Percentiles rank a stretch among this genome's conserved stretches.
Evolutionary conservation across 2,888 invertebrate species (phyloP).

Genomic region (Alloplasta piceator): DNA sequence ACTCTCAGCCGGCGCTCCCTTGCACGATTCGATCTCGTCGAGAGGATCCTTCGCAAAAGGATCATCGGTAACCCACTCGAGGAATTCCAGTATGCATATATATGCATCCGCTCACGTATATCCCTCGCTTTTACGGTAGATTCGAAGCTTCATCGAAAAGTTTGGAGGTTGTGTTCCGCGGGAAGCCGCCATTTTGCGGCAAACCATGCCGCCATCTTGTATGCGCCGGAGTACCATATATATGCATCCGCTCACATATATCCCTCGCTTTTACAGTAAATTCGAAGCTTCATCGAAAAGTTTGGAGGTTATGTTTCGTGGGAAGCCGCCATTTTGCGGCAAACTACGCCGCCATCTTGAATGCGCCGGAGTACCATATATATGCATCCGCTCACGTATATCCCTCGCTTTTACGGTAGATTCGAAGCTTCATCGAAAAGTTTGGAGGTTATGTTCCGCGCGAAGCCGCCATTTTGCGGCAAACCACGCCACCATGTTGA

Average conservation of each 20-base stretch:
- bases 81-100: conserved; percentile 12
- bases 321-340: not conserved
- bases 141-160: not conserved
- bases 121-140: not conserved
- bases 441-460: not conserved
- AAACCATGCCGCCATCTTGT: too few species aligned
- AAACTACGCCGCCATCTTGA: conserved; percentile 14
- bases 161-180: not conserved
- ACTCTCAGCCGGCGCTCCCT: conserved; percentile 69
- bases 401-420: not conserved
- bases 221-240: too few species aligned
- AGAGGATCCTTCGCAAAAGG: conserved; percentile 29
- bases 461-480: not conserved
- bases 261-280: not conserved
- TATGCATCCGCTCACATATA: not conserved
- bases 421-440: not conserved
- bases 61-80: conserved; percentile 29
- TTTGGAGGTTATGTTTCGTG: not conserved
- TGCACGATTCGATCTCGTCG: conserved; percentile 55
- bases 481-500: conserved; percentile 11
- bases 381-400: not conserved
- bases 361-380: not conserved
- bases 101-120: not conserved
- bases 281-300: not conserved
- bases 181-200: too few species aligned